Evolutionary conservation across 2,888 invertebrate species (phyloP), one percentile per base, ranked within the genome.

Genomic region (Nowickia ferox): DNA sequence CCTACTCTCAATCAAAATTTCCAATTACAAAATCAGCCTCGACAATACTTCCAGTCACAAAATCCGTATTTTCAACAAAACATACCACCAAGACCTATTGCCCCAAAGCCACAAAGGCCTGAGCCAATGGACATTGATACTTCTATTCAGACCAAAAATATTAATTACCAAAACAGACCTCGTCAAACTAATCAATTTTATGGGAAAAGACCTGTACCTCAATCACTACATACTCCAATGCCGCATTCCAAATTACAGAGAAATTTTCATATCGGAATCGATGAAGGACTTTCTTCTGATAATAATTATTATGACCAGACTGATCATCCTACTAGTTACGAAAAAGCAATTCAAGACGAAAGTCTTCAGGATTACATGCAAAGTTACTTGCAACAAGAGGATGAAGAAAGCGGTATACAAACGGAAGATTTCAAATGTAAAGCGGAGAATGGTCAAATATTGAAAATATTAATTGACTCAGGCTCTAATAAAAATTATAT

Each of bases 91-190:
- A 55, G 42, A 69, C 53, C 69, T 22, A 38, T n/a, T n/a, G 46
- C 30, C 15, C 46, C 46, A 38, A 72, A 59, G 15, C 42, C 55
- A 69, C 69, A 48, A 68, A 68, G n/a, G 3, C 46, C 40, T 38
- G 75, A 42, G 40, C 66, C 57, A 30, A 44, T 77, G 57, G 66
- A 77, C 17, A 65, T 66, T 2, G 53, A 77, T 19, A 44, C 19
- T 15, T 53, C 76, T 42, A n/a, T n/a, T 44, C 61, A 63, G 15
- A 40, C 77, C 19, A 66, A 53, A 48, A 65, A 59, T n/a, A 19
- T 59, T 17, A 68, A 77, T 46, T 77, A 68, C n/a, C 55, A 38
- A 66, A 68, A 77, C 42, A 66, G 44, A 44, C 66, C 44, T 44
- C 66, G 40, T 19, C 76, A 66, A 55, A 66, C 40, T 2, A 53